Evolutionary conservation across 2,113 vertebrate species (phyloP).

Genomic region (Barbus barbus): DNA sequence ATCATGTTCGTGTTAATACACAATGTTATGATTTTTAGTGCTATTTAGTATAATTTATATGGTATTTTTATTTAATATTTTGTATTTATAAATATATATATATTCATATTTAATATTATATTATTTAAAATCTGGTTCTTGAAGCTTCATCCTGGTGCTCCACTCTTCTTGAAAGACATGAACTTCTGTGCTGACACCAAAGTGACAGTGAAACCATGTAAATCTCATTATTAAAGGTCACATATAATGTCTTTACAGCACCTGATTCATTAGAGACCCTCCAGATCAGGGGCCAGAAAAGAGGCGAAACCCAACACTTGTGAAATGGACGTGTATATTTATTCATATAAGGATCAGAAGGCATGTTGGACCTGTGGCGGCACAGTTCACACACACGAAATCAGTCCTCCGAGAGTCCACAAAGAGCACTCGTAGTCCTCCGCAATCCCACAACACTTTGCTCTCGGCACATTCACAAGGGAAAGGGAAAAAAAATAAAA

Average conservation of each 20-base stretch:
- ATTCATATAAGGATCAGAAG: conserved; percentile 50
- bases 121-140: not conserved
- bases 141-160: not conserved
- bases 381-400: conserved; percentile 18
- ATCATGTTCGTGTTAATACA: too few species aligned
- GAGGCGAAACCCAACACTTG: not conserved
- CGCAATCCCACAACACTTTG: conserved; percentile 64
- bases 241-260: too few species aligned
- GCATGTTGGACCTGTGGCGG: too few species aligned
- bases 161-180: not conserved
- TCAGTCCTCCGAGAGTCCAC: conserved; percentile 55
- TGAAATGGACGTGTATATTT: conserved; percentile 53
- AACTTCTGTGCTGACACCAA: too few species aligned
- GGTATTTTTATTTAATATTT: too few species aligned
- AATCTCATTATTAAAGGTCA: conserved; percentile 22
- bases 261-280: not conserved
- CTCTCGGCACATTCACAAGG: conserved; percentile 74
- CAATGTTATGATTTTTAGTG: too few species aligned
- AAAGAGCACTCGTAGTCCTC: conserved; percentile 57
- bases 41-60: too few species aligned
- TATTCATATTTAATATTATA: too few species aligned
- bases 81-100: too few species aligned
- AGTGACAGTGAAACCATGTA: too few species aligned
- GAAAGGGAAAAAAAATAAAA: conserved; percentile 55
- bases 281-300: conserved; percentile 1